Base-by-base conservation (phyloP, 2,888 invertebrate species). In the Drosophila pullipes region DNA sequence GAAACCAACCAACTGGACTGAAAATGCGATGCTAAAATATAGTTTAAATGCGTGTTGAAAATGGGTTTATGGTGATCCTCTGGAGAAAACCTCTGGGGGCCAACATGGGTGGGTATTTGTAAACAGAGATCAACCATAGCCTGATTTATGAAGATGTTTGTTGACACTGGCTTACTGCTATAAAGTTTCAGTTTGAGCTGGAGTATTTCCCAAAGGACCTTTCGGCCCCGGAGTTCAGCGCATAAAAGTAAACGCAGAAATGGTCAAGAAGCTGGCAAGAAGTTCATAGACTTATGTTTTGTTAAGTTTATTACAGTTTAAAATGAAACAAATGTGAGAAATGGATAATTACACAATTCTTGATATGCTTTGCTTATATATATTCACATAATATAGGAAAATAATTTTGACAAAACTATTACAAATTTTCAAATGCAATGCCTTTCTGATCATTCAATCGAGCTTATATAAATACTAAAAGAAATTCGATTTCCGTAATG, bases 41-140 rank as follows among this genome's bases (percentile, higher is more conserved):
- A 80, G 72, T 76, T 68, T 78, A 57, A 75, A 62, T 81, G 78
- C 71, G 63, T 64, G 62, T 60, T 77, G 55, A 66, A 85, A 87
- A 82, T 85, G 81, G 75, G 76, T 83, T 84, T 87, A 82, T 76
- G 68, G 62, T 68, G 89, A 84, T 88, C 84, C 89, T 74, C 76
- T 47, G 50, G 81, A 83, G 84, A 88, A 80, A 74, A 65, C 67
- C 61, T 68, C 44, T 50, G 33, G 37, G 41, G 33, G 52, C 64
- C 62, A 61, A 53, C 58, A n/a, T n/a, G 18, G 41, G 57, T 41
- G 55, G 57, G 37, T 39, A 33, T 41, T 44, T 44, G 25, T 41
- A 13, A 37, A 57, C 55, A n/a, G 59, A 64, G 76, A 87, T 87
- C 78, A 64, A 68, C 47, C 50, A 41, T 30, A n/a, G 67, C 37